Percentiles rank a stretch among this genome's conserved stretches.
Evolutionary conservation across 2,113 vertebrate species (phyloP).

Genomic region (Pristiophorus japonicus): DNA sequence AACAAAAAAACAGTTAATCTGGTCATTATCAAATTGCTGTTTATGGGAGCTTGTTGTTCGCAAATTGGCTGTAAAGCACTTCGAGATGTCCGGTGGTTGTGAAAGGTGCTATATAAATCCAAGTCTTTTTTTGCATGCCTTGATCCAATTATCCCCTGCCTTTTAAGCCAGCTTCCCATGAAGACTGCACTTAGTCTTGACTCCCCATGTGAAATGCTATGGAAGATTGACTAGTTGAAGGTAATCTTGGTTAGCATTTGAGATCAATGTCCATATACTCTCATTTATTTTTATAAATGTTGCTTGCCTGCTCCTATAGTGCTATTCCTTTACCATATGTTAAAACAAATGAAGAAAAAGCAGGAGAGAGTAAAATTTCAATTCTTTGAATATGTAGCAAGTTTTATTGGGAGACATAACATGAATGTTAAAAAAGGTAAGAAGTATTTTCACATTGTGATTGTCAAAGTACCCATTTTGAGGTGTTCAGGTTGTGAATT

Average conservation of each 20-base stretch:
- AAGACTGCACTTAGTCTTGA: not conserved
- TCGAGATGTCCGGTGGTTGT: no score
- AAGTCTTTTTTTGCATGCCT: no score
- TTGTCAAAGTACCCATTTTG: slow-evolving; percentile 6
- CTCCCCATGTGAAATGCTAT: not conserved
- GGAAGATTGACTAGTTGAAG: not conserved
- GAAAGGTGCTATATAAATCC: no score
- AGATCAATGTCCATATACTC: no score
- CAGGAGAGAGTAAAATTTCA: not conserved
- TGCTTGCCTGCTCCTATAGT: not conserved
- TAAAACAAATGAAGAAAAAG: not conserved
- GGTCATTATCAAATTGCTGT: no score
- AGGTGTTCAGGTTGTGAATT: not conserved
- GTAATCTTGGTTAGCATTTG: no score
- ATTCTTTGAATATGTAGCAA: not conserved
- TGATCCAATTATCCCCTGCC: not conserved
- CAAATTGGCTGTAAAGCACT: no score
- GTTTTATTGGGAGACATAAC: not conserved
- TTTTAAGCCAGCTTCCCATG: not conserved
- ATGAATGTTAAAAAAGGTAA: not conserved
- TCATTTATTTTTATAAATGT: no score
- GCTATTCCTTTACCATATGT: not conserved
- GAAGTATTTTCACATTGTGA: not conserved
- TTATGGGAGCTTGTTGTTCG: no score
- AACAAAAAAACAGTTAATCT: no score